These are phyloP conservation scores for Mylabris sibirica DNA, from an alignment of 2,888 invertebrate genomes.

Conservation along the genomic window DNA sequence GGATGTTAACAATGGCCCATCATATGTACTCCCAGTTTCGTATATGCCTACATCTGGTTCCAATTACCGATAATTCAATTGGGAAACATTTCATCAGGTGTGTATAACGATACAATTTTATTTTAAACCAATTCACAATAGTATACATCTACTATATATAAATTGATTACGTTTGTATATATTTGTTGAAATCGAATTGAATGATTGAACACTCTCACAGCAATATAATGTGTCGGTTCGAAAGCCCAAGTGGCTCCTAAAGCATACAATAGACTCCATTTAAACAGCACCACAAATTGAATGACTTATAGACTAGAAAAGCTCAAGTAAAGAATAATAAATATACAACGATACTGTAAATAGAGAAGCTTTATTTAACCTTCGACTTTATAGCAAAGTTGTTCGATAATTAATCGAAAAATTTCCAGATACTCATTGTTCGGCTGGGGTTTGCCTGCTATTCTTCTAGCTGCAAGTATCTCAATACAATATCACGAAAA, in stretches of 20 bases:
- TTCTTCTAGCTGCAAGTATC: constrained; percentile 64
- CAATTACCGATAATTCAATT: constrained; percentile 61
- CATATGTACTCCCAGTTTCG: constrained; percentile 67
- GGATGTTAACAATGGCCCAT: constrained; percentile 73
- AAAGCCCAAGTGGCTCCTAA: not conserved
- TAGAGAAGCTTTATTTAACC: too few relatives aligned
- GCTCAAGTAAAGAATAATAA: too few relatives aligned
- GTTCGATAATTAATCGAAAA: not conserved
- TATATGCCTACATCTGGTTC: constrained; percentile 62
- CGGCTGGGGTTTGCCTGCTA: constrained; percentile 71
- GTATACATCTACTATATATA: too few relatives aligned
- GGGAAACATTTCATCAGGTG: constrained; percentile 60
- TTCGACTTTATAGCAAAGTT: not conserved
- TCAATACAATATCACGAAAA: constrained; percentile 65
- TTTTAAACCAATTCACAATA: not conserved
- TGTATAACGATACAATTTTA: constrained; percentile 32
- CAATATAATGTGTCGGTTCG: not conserved
- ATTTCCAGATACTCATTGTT: constrained; percentile 66
- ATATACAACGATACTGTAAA: too few relatives aligned
- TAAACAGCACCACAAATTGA: not conserved
- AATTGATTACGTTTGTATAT: too few relatives aligned
- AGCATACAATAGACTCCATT: not conserved
- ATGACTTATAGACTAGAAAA: too few relatives aligned
- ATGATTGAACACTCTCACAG: not conserved
- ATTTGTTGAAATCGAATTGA: not conserved